These are phyloP conservation scores for Champsocephalus gunnari DNA, from an alignment of 2,797 vertebrate species.

Conservation along the genomic window DNA sequence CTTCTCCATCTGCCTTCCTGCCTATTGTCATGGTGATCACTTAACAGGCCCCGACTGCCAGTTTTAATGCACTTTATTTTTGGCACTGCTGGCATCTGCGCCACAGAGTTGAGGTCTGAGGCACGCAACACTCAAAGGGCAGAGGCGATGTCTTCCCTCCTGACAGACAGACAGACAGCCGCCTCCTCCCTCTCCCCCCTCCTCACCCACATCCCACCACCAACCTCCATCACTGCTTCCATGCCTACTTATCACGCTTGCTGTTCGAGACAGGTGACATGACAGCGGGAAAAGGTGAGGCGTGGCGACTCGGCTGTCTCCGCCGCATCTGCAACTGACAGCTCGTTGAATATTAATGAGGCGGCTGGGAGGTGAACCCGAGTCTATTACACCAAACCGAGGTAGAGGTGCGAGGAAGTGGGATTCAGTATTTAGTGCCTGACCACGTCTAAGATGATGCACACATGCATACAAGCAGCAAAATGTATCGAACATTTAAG, in stretches of 20 bases:
- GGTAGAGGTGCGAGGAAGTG: neutral
- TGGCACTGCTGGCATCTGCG: conserved; percentile 52
- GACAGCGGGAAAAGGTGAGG: conserved; percentile 48
- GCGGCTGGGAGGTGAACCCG: conserved; percentile 17
- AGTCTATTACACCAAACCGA: conserved; percentile 30
- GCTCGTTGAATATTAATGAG: conserved; percentile 66
- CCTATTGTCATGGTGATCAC: conserved; percentile 80
- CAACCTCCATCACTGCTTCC: conserved; percentile 15
- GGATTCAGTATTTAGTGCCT: neutral
- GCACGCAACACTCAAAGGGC: conserved; percentile 25
- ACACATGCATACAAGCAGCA: neutral
- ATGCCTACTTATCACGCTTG: conserved; percentile 43
- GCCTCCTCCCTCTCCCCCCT: neutral
- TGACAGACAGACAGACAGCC: conserved; percentile 37
- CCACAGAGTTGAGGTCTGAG: conserved; percentile 39
- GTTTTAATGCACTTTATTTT: conserved; percentile 79
- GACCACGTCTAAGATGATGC: neutral
- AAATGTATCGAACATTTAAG: neutral
- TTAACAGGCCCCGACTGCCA: conserved; percentile 73
- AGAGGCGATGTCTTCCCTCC: conserved; percentile 40
- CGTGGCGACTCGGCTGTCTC: conserved; percentile 46
- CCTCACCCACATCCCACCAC: conserved; percentile 14
- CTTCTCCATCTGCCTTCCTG: conserved; percentile 49
- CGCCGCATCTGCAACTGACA: conserved; percentile 66
- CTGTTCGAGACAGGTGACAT: conserved; percentile 48